Evolutionary conservation across 64 coral and sea anemone species (phyloP), one percentile per base, ranked within the genome.

Genomic region (Montipora efflorescens): DNA sequence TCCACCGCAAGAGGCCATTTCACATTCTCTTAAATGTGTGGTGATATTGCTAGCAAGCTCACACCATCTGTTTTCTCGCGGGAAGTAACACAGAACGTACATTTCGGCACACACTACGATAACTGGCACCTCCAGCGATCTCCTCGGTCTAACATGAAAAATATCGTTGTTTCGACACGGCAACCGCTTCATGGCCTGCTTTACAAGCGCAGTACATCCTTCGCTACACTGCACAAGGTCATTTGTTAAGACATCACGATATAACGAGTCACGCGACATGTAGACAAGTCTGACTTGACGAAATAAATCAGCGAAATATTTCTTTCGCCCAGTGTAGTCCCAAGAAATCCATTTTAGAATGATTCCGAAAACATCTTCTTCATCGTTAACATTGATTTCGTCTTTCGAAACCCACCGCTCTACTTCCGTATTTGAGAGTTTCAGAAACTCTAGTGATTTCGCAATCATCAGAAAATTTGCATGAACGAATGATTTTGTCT

Each of bases 381-480:
- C 80, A 23, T 23, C 57, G 13, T 22, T 18, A 5, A 82, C 80
- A 45, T 36, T 13, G 23, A 82, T 82, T 36, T 82, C 28, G 25
- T 82, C 80, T 12, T 21, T 66, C 15, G 80, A 66, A 82, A 82
- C 64, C 80, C 80, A 82, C 21, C 20, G 62, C 64, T 64, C 23
- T 3, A 82, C 25, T 15, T 66, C 22, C 58, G 62, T 22, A 23
- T 28, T 15, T 1, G 80, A 61, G 51, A 82, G 22, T n/a, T 44
- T 62, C 55, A 82, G 45, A 45, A 82, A 82, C 10, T 62, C 80
- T 23, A 15, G 9, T 12, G 80, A 44, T 36, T 64, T 62, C 1
- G 80, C 80, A 2, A 82, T 57, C 7, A 13, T 2, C 11, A 43
- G 14, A 9, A 82, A 82, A 82, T 82, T 82, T 18, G 23, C 80